phyloP scores from a whole-genome alignment of 2,113 vertebrate genomes.

The Eretmochelys imbricata region DNA sequence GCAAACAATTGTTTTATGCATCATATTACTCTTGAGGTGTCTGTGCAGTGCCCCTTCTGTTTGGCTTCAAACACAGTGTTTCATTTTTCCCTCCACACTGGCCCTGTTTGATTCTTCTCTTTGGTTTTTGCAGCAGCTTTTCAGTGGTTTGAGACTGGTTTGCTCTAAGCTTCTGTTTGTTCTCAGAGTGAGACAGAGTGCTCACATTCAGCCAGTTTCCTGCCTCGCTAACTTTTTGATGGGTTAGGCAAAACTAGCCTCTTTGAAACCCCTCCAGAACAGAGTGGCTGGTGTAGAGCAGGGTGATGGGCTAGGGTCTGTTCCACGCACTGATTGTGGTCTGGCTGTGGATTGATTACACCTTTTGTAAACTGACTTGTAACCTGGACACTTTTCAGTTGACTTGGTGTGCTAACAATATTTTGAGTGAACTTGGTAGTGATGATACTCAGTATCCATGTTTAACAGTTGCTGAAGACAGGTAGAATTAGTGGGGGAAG shows the following conservation, averaged over 20 bases:
- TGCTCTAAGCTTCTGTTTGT: not conserved
- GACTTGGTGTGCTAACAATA: not conserved
- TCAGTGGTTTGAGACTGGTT: not conserved
- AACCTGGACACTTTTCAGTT: not conserved
- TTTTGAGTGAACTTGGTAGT: not conserved
- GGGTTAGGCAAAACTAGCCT: not conserved
- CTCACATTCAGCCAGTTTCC: not conserved
- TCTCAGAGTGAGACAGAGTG: not conserved
- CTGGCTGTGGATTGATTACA: not conserved
- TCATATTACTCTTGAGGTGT: not conserved
- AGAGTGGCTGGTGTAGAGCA: not conserved
- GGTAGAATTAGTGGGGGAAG: too few relatives aligned
- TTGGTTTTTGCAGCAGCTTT: not conserved
- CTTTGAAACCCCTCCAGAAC: not conserved
- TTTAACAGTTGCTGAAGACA: not conserved
- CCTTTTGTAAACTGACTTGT: not conserved
- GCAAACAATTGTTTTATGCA: not conserved
- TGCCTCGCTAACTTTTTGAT: not conserved
- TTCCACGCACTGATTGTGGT: not conserved
- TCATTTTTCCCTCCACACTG: not conserved
- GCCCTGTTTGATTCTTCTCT: not conserved
- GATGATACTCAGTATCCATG: not conserved
- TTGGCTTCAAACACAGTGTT: not conserved
- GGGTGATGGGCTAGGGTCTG: not conserved
- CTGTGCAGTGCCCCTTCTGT: not conserved